Base-by-base conservation (phyloP, 2,797 vertebrate species). In the Neostethus bicornis region DNA sequence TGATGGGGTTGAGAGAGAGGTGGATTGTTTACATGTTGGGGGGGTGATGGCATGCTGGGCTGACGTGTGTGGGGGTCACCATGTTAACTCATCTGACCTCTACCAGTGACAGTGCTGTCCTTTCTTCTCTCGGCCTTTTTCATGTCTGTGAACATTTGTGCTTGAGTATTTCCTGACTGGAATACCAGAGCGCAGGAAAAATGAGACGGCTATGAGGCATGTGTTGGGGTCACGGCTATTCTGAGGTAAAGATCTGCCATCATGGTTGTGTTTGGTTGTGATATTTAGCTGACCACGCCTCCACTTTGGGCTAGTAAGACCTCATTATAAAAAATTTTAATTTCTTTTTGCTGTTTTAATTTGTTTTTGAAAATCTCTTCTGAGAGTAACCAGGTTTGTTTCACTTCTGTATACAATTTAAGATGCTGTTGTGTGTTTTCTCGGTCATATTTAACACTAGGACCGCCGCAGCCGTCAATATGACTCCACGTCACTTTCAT, bases 181-280 rank as follows among this genome's bases (percentile, higher is more conserved):
- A 57, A 81, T 83, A 59, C 70, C 75, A 45, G 61, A 48, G 72
- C 25, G 66, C 66, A 64, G 52, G 61, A 71, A 82, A 57, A 81
- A 67, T 47, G 52, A 34, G 43, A 48, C 5, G 35, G 37, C 19
- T 2, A 1, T 9, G 59, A 19, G 63, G 58, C 69, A 46, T 51
- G 61, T 56, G 66, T 59, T 2, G 0, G 32, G 66, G 58, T 58
- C 73, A 59, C 0, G 21, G 39, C 39, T 42, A 20, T 21, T 42
- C 39, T 13, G 17, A 39, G 20, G 39, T 39, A 13, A 23, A 42
- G 39, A 2, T 4, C 7, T 8, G n/a, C 37, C 17, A 19, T 39
- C 17, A 5, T 39, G 10, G 37, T 39, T 39, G 16, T 19, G 17
- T 39, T 10, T 39, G 37, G n/a, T n/a, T n/a, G n/a, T n/a, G n/a